phyloP scores from a whole-genome alignment of 2,888 invertebrate genomes.

The Eupeodes luniger region DNA sequence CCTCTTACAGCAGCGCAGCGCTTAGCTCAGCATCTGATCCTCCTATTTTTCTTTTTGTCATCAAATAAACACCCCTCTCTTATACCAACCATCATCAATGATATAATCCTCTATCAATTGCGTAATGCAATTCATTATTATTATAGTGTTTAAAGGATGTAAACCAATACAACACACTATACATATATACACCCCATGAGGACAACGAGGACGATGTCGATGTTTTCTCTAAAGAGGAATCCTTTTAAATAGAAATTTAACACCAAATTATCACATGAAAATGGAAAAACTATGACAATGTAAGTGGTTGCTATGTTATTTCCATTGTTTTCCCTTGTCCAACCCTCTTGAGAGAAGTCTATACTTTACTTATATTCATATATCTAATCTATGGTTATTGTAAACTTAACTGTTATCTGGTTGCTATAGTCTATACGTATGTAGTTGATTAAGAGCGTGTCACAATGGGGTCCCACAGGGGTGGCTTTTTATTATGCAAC shows the following conservation, averaged over 20 bases:
- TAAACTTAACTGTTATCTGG: background rate
- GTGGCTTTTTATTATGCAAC: constrained; percentile 50
- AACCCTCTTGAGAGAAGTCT: constrained; percentile 58
- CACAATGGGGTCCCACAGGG: constrained; percentile 63
- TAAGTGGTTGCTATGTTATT: constrained; percentile 66
- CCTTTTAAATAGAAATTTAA: constrained; percentile 79
- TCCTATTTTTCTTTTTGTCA: background rate
- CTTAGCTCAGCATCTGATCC: constrained; percentile 34
- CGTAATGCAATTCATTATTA: constrained; percentile 68
- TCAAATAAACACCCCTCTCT: constrained; percentile 44
- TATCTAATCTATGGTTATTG: background rate
- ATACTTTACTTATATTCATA: too few relatives aligned
- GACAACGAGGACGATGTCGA: too few relatives aligned
- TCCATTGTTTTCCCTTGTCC: constrained; percentile 57
- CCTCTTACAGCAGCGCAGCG: background rate
- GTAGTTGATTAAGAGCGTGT: constrained; percentile 3
- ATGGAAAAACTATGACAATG: constrained; percentile 74
- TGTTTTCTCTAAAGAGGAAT: constrained; percentile 52
- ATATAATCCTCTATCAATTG: constrained; percentile 68
- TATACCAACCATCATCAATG: background rate
- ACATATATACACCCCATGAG: background rate
- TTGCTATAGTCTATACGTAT: background rate
- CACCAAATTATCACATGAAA: constrained; percentile 78
- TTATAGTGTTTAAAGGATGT: constrained; percentile 15
- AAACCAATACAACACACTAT: background rate